These are phyloP conservation scores for Phalacrocorax carbo DNA, from an alignment of 2,113 vertebrate genomes.

Conservation along the genomic window DNA sequence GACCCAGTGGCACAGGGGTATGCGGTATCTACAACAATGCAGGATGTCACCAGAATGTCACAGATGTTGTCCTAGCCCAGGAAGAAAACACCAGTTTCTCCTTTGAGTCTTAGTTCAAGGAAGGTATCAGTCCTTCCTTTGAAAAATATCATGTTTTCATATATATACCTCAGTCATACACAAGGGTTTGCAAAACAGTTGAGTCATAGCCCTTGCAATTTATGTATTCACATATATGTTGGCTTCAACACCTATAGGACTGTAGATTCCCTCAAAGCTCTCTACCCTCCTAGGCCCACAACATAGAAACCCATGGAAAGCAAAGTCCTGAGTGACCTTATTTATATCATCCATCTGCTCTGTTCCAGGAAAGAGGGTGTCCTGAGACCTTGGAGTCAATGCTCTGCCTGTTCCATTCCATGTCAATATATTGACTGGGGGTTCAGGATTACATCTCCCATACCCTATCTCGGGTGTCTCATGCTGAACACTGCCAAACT, in stretches of 20 bases:
- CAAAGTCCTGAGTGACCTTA: background rate
- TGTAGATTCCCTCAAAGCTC: background rate
- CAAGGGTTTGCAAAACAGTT: background rate
- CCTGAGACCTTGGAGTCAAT: background rate
- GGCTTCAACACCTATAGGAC: background rate
- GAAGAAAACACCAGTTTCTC: background rate
- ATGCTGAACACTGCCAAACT: background rate
- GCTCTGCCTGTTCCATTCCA: background rate
- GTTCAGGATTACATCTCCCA: background rate
- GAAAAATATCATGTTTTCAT: background rate
- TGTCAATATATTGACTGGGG: background rate
- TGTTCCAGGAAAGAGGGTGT: background rate
- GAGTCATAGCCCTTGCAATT: background rate
- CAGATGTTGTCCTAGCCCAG: background rate
- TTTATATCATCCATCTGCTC: background rate
- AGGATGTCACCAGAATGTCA: background rate
- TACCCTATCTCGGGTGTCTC: background rate
- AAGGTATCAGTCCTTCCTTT: background rate
- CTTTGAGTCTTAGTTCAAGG: background rate
- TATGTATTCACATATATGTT: background rate
- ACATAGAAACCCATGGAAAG: background rate
- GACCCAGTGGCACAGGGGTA: background rate
- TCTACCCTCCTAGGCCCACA: background rate
- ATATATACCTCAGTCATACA: background rate
- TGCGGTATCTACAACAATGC: background rate